Evolutionary conservation across 2,113 vertebrate genomes (phyloP), one percentile per base, ranked within the genome.

Genomic region (Odocoileus virginianus): DNA sequence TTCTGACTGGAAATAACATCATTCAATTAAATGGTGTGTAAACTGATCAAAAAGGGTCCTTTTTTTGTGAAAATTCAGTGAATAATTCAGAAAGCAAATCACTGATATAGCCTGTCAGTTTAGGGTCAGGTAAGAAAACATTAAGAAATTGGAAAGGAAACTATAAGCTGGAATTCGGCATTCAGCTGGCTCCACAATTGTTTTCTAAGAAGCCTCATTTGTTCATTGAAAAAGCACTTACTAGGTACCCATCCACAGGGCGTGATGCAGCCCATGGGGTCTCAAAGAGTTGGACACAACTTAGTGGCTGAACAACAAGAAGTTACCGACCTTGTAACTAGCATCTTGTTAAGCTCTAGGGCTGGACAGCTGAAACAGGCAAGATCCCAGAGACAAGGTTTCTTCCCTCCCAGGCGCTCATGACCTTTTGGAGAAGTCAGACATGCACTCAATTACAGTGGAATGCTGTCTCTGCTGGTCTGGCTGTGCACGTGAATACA

Each of bases 1-100:
- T 90, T 14, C 74, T 74, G 47, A 89, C 52, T 28, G 85, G 78
- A 96, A 93, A 93, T 91, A 64, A 36, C 8, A 90, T 78, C 33
- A 83, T 55, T 90, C 43, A 86, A 95, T 96, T 88, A 87, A 91
- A 67, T 90, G 64, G 89, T 84, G 67, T 55, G 28, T 89, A 94
- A 92, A 57, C 47, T 78, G 67, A 58, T 81, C 1, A 83, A 89
- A 97, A 67, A 64, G 4, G 52, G 60, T 52, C 25, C 36, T 64
- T 60, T 40, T 94, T 94, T 50, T 47, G 64, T 89, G 64, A 96
- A 96, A 92, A 97, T 57, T 58, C 87, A 96, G 16, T 71, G 28
- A 84, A 57, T 97, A 33, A 60, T 52, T 86, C 96, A 82, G 58
- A 96, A 85, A 91, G 33, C 57, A 78, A 91, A 83, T 58, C 50